Evolutionary conservation across 2,113 vertebrate genomes (phyloP), one percentile per base, ranked within the genome.

Genomic region (Chloebia gouldiae): DNA sequence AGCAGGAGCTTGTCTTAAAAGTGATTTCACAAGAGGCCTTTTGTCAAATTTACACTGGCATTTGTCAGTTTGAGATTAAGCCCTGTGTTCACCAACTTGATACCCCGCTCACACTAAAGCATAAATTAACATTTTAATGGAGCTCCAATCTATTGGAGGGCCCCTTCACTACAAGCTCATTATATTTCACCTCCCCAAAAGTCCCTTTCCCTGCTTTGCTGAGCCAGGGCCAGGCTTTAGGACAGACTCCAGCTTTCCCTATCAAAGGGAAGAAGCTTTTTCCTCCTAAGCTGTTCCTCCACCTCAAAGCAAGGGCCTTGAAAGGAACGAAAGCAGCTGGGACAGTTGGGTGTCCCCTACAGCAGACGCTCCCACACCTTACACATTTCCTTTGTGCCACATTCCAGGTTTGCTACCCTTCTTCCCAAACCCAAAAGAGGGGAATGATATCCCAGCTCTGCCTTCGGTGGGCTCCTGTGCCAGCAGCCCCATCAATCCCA

Each of bases 111-210:
- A 13, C 65, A 92, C 84, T 85, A 85, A 94, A 90, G 96, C 95
- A 95, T 95, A 94, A 94, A 97, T 97, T 97, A 92, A 77, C 96
- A 97, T 97, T 69, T 92, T 96, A 97, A 97, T 93, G 50, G 50
- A 0, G 75, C 87, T 80, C 23, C 1, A 24, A 44, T 81, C 90
- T 88, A 78, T 75, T 23, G 78, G 92, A 94, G 90, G n/a, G 96
- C 96, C 92, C 80, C 68, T 91, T 71, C n/a, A 3, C 64, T 3
- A 71, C 37, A 13, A 88, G 92, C 90, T 96, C 93, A 90, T 95
- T 95, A 65, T 33, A 80, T 44, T 90, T 88, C 54, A 39, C 60
- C 63, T 72, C 82, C 82, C 70, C 7, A 40, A 9, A 94, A 89
- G 42, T 64, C 73, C 24, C 1, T n/a, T 47, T 79, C 28, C 60